Evolutionary conservation across 2,113 vertebrate genomes (phyloP), one percentile per base, ranked within the genome.

Genomic region (Blennius ocellaris): DNA sequence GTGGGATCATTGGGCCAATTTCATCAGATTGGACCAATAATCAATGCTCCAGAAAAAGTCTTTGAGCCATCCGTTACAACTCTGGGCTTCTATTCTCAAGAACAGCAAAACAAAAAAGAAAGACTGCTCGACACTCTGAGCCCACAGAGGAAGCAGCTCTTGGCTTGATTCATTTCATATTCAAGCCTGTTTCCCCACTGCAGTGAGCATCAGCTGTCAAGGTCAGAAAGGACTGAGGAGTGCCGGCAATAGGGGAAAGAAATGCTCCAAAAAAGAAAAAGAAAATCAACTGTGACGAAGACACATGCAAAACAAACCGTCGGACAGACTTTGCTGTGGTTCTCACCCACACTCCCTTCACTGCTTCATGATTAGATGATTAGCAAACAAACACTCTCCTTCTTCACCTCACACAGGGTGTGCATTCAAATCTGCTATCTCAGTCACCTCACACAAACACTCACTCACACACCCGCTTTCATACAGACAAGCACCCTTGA

Each of bases 191-290:
- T 74, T 72, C 76, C 72, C 77, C 43, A 68, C 68, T 62, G 78
- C 69, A 85, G 78, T 11, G 30, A 62, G 66, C 69, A 78, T 89
- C 68, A 67, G 73, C 79, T 65, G 62, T 80, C 85, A 86, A 87
- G 86, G 85, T 84, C 84, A 87, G 63, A 63, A 16, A 58, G 36
- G 48, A 80, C 6, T 16, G 55, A 76, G 50, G 67, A 68, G 38
- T 53, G 17, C 41, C 38, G 39, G 49, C 7, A 7, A 70, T 15
- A 43, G 36, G 8, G 44, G 4, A 30, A 30, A 59, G 57, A 82
- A 56, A 54, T 30, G 17, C 41, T 39, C 21, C 8, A 30, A 43
- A 55, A 74, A 45, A 68, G 55, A 44, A 11, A 61, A 59, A 48
- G 48, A 7, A 70, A 73, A 58, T 30, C 21, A 30, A 30, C 21